Base-by-base conservation (phyloP, 2,888 invertebrate genomes). In the Hirudinaria manillensis region DNA sequence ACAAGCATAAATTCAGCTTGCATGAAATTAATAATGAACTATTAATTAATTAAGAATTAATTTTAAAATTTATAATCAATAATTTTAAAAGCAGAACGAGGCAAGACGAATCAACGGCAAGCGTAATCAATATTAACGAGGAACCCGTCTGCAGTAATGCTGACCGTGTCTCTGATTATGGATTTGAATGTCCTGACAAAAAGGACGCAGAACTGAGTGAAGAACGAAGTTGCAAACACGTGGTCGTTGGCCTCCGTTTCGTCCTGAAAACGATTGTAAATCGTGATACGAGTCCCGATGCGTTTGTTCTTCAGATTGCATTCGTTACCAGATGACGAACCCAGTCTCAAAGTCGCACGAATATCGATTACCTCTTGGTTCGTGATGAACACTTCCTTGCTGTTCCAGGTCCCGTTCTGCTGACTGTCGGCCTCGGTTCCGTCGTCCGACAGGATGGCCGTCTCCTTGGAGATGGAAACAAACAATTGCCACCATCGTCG, bases 171-270 rank as follows among this genome's bases (percentile, higher is more conserved):
- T 76, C 87, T 81, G 76, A 87, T 82, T 38, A 87, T 87, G 68
- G 86, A 86, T 77, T 85, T 82, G 79, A 87, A 86, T 0, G 86
- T 86, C 53, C 87, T 78, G 82, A 93, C 92, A 81, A 95, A 88
- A 81, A 96, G 87, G 81, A 95, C 92, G 89, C 91, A 90, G 81
- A 87, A 86, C 81, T 86, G 84, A 32, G 85, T 86, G 77, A 84
- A 83, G 75, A 83, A 83, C 80, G 83, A 83, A 3, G 86, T 87
- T 75, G 84, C 83, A 80, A 86, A 86, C 0, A 82, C 82, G 78
- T 84, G 83, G 55, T 74, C 61, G 10, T 67, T 71, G 10, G 75
- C 78, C 13, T 70, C 66, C 34, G 36, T 29, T 24, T 79, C 76
- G 75, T 56, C 70, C 56, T 70, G 34, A 51, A 27, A 70, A 51